Evolutionary conservation across 2,888 invertebrate species (phyloP).

Genomic region (Acrocera orbiculus): DNA sequence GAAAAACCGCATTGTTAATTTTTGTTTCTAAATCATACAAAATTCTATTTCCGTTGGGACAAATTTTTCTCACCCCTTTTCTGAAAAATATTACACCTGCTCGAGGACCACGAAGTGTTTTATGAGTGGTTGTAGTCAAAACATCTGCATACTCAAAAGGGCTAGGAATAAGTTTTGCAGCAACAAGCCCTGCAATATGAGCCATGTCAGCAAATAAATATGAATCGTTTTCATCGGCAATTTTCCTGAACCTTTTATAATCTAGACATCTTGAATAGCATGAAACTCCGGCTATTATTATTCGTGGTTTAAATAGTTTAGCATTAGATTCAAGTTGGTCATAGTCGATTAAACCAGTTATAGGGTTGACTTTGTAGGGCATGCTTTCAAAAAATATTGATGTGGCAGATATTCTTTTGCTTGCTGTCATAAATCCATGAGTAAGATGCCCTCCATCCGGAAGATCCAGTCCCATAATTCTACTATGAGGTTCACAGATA

Average conservation of each 20-base stretch:
- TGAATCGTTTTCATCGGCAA: constrained; percentile 68
- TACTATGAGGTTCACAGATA: constrained; percentile 72
- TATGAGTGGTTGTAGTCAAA: constrained; percentile 90
- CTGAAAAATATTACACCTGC: constrained; percentile 87
- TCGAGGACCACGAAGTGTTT: constrained; percentile 74
- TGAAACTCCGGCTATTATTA: constrained; percentile 88
- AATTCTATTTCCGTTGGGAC: constrained; percentile 64
- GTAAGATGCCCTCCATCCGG: constrained; percentile 96
- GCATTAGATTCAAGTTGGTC: constrained; percentile 69
- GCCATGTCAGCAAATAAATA: constrained; percentile 92
- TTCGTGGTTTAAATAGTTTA: constrained; percentile 70
- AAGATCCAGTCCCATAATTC: constrained; percentile 92
- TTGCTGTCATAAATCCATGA: constrained; percentile 78
- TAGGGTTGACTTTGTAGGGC: constrained; percentile 82
- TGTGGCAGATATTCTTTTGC: constrained; percentile 87
- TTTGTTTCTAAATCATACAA: constrained; percentile 76
- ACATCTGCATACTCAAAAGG: constrained; percentile 85
- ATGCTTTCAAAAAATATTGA: constrained; percentile 96
- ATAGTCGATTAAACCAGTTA: constrained; percentile 82
- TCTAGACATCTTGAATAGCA: constrained; percentile 88
- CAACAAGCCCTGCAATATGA: constrained; percentile 82
- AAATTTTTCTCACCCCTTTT: constrained; percentile 64
- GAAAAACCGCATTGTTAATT: constrained; percentile 57
- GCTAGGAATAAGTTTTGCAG: constrained; percentile 72
- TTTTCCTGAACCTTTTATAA: constrained; percentile 72